Conservation (phyloP, 2,113 vertebrate species). For the Lonchura striata region DNA sequence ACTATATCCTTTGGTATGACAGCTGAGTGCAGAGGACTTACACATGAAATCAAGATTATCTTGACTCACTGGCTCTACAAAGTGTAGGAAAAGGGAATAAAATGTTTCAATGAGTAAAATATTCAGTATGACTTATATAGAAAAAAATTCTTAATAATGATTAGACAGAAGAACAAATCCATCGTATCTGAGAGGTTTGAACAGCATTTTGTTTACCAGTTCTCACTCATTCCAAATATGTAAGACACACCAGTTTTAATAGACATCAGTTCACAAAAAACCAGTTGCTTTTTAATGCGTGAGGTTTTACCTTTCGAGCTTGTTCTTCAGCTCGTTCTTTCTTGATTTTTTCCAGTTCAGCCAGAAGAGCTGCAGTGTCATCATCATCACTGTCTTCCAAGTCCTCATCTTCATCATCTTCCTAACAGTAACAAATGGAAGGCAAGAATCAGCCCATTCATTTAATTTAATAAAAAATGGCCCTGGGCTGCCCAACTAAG, state of each 20-base stretch:
- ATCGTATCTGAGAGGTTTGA: background rate
- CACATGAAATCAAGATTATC: background rate
- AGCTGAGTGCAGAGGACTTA: background rate
- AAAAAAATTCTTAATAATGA: background rate
- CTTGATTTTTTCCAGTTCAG: conserved; percentile 96
- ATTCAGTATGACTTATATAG: background rate
- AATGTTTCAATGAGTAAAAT: background rate
- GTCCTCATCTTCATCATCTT: conserved; percentile 85
- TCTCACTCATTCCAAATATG: background rate
- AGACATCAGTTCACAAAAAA: background rate
- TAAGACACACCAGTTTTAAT: background rate
- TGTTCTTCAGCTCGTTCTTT: conserved; percentile 97
- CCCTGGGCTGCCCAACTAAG: background rate
- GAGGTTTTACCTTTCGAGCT: conserved; percentile 86
- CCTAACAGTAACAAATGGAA: conserved; percentile 40
- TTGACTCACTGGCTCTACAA: background rate
- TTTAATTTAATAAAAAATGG: background rate
- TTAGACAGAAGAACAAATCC: background rate
- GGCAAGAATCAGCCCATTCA: background rate
- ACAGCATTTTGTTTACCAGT: background rate
- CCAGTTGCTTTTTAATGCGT: background rate
- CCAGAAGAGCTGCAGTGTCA: conserved; percentile 92
- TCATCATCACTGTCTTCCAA: conserved; percentile 94
- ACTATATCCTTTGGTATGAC: background rate
- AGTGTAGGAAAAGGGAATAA: background rate